Evolutionary conservation across 2,113 vertebrate genomes (phyloP), one percentile per base, ranked within the genome.

Genomic region (Onychostruthus taczanowskii): DNA sequence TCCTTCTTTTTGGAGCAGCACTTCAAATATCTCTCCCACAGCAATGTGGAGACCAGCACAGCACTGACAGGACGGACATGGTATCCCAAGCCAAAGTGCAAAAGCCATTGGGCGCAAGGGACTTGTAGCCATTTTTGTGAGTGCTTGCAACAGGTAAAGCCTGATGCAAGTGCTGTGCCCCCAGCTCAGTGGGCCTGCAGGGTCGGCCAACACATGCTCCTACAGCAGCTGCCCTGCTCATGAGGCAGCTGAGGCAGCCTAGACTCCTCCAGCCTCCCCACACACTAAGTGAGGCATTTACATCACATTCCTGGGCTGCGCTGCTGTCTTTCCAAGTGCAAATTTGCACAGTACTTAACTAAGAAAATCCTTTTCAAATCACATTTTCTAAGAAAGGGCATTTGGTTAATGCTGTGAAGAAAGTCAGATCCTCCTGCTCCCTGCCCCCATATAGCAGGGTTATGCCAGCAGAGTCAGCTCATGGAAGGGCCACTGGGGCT

Each of bases 11-110:
- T 37, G 10, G 26, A 35, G 76, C 26, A 74, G 46, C 7, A 0
- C 26, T 59, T 67, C 39, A 10, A 4, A 15, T 4, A 30, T 4
- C 37, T 21, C 11, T 10, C 18, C 5, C 2, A n/a, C 43, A 52
- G 24, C 62, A 21, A 11, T 0, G 7, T 1, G 3, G 44, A 28
- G 37, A 6, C n/a, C 43, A 41, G 64, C 0, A 0, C 18, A 31
- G 59, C 2, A 0, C n/a, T 20, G 6, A 3, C 1, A 10, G 10
- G 19, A 22, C 2, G 1, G 28, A 13, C 2, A 0, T 4, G n/a
- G 4, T n/a, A 26, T 35, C n/a, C 55, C 27, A 39, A 10, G 6
- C 10, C 17, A 0, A n/a, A 47, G 2, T 21, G 37, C 69, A 22
- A 17, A 69, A 84, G 55, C n/a, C 43, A 8, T 72, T 23, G 41